Evolutionary conservation across 2,113 vertebrate genomes (phyloP).

Genomic region (Porphyrio hochstetteri): DNA sequence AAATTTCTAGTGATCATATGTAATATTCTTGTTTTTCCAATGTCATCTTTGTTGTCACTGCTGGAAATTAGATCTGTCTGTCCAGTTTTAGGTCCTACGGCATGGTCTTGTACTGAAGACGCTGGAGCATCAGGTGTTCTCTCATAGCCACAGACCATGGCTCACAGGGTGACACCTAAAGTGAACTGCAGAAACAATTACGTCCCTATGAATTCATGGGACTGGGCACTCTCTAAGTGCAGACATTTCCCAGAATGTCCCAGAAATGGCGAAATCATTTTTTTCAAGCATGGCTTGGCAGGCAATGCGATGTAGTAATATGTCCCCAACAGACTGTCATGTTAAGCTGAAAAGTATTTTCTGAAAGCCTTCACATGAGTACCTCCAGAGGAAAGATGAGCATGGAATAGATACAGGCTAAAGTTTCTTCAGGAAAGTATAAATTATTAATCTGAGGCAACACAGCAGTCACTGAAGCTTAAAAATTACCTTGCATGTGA

Average conservation of each 20-base stretch:
- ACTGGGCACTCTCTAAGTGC: not conserved
- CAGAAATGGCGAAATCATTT: not conserved
- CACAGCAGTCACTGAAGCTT: not conserved
- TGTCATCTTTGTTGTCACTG: not conserved
- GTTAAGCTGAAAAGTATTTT: not conserved
- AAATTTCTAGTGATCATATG: not conserved
- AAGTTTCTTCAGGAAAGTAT: too few species aligned
- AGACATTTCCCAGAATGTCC: not conserved
- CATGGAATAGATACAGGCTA: too few species aligned
- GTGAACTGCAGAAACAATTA: not conserved
- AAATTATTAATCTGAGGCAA: not conserved
- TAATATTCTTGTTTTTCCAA: not conserved
- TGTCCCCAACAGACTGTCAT: rapidly evolving
- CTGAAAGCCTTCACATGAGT: not conserved
- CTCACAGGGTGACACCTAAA: not conserved
- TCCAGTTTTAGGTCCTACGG: not conserved
- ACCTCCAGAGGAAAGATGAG: too few species aligned
- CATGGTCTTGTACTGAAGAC: not conserved
- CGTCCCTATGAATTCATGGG: not conserved
- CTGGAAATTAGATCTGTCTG: not conserved
- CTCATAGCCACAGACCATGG: not conserved
- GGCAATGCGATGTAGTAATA: not conserved
- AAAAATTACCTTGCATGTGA: not conserved
- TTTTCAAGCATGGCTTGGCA: not conserved
- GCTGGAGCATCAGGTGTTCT: not conserved